Evolutionary conservation across 2,113 vertebrate genomes (phyloP).

Genomic region (Mesembrinibis cayennensis): DNA sequence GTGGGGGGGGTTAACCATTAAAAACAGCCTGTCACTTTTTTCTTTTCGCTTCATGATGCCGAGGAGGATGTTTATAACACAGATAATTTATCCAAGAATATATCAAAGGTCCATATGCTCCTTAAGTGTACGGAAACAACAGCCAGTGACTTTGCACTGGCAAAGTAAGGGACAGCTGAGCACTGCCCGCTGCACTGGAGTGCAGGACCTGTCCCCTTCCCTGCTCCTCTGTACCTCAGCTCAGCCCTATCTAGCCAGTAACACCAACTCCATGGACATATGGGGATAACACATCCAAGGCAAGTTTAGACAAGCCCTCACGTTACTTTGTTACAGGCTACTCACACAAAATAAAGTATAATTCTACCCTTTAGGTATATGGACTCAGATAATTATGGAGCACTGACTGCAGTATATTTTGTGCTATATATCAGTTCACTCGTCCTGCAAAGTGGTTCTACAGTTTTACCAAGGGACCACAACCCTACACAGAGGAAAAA

Average conservation of each 20-base stretch:
- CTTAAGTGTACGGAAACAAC: neutral
- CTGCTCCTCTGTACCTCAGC: neutral
- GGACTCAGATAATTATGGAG: neutral
- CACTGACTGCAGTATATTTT: neutral
- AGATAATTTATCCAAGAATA: neutral
- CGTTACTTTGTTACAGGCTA: too few species aligned
- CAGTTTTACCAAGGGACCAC: neutral
- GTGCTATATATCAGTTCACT: neutral
- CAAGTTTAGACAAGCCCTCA: neutral
- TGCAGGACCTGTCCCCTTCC: rapidly evolving
- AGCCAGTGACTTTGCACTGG: neutral
- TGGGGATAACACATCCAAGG: rapidly evolving
- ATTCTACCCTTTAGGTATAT: neutral
- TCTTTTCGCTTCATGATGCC: neutral
- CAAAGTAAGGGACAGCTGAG: neutral
- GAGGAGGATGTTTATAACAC: neutral
- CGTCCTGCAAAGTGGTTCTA: neutral
- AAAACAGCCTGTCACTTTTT: neutral
- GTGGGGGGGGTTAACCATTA: neutral
- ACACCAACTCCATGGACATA: rapidly evolving
- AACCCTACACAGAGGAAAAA: neutral
- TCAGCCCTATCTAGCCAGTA: neutral
- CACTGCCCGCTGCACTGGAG: neutral
- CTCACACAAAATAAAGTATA: neutral
- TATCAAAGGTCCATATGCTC: neutral